Evolutionary conservation across 2,113 vertebrate species (phyloP).

Genomic region (Pelecanoides urinatrix): DNA sequence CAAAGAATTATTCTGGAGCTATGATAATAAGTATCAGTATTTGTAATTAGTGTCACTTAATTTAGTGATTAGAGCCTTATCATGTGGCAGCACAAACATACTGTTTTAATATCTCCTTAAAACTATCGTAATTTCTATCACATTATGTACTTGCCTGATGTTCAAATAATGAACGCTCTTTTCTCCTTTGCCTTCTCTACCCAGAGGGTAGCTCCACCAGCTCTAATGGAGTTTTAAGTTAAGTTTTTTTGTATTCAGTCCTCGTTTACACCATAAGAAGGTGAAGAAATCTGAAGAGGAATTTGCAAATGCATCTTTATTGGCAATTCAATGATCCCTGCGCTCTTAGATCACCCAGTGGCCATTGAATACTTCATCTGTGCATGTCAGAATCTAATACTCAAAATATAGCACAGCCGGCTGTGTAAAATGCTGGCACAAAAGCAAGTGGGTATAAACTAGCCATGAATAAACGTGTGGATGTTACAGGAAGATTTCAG

Average conservation of each 20-base stretch:
- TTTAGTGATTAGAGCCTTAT: background rate
- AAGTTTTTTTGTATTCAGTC: background rate
- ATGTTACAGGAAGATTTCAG: background rate
- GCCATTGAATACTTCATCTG: background rate
- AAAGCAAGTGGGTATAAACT: background rate
- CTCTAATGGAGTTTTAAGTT: background rate
- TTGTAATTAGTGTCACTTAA: constrained; percentile 1
- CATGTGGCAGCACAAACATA: background rate
- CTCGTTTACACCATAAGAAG: background rate
- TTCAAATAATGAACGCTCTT: background rate
- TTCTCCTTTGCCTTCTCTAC: background rate
- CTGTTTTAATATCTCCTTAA: background rate
- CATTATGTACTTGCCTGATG: background rate
- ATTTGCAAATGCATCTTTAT: background rate
- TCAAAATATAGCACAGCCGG: background rate
- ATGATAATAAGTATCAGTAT: background rate
- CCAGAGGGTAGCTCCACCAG: accelerated
- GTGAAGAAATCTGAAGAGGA: background rate
- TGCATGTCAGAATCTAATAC: background rate
- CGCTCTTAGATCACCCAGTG: background rate
- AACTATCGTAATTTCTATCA: background rate
- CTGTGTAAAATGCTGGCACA: background rate
- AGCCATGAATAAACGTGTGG: background rate
- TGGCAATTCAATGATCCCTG: background rate
- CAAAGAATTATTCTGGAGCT: background rate